Conservation (phyloP, 2,113 vertebrate genomes). For the Mirounga angustirostris region DNA sequence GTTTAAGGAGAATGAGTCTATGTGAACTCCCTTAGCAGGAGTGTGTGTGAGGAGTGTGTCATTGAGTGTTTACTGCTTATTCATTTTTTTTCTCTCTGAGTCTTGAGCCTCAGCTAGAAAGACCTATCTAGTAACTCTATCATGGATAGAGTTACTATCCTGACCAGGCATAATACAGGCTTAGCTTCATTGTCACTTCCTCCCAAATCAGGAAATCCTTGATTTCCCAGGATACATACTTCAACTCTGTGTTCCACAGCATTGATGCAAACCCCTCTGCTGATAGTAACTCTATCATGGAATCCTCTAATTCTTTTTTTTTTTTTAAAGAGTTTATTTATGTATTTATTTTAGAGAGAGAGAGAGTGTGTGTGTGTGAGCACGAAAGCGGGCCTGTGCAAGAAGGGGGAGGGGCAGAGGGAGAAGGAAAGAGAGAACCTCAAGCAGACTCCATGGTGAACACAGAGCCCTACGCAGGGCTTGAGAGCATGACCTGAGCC, state of each 20-base stretch:
- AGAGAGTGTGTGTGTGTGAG: not conserved
- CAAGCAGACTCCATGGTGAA: not conserved
- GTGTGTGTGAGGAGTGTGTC: not conserved
- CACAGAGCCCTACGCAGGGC: not conserved
- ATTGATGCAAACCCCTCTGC: too few species aligned
- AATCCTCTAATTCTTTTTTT: not conserved
- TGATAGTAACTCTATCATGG: not conserved
- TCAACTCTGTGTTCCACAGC: too few species aligned
- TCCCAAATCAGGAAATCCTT: too few species aligned
- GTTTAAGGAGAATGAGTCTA: not conserved
- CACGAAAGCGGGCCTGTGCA: not conserved
- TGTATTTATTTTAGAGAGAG: not conserved
- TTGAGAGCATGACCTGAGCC: not conserved
- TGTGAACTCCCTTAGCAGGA: not conserved
- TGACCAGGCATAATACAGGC: too few species aligned
- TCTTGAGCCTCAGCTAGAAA: conserved; percentile 16
- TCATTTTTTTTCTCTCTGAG: not conserved
- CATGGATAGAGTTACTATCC: too few species aligned
- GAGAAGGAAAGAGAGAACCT: not conserved
- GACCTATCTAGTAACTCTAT: not conserved
- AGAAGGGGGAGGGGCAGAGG: not conserved
- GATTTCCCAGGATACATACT: too few species aligned
- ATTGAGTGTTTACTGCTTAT: not conserved
- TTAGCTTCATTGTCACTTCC: too few species aligned
- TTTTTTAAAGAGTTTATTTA: not conserved